Evolutionary conservation across 2,888 invertebrate genomes (phyloP).

Genomic region (Fragum sueziense): DNA sequence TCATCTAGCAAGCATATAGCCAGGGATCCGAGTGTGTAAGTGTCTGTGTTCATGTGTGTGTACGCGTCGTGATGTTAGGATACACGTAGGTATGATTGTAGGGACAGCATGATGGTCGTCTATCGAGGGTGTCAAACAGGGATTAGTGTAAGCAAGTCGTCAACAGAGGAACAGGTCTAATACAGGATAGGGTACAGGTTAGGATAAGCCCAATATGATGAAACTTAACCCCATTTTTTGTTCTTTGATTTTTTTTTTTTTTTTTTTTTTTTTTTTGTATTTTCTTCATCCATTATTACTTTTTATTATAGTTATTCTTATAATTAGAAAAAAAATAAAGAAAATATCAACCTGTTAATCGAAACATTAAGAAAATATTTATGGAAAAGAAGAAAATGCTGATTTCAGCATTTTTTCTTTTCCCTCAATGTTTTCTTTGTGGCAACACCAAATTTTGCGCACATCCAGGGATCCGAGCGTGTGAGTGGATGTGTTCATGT

Average conservation of each 20-base stretch:
- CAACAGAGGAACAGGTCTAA: background rate
- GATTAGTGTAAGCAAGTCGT: background rate
- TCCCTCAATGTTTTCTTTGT: slow-evolving; percentile 5
- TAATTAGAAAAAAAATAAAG: too few relatives aligned
- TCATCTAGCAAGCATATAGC: background rate
- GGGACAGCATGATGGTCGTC: background rate
- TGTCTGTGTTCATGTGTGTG: background rate
- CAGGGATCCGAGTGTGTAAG: background rate
- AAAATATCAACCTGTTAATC: too few relatives aligned
- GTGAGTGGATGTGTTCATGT: too few relatives aligned
- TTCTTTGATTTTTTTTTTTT: background rate
- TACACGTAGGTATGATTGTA: slow-evolving; percentile 2
- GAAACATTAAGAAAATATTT: background rate
- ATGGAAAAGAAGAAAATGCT: background rate
- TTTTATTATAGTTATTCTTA: too few relatives aligned
- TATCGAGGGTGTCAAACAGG: background rate
- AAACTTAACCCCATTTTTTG: slow-evolving; percentile 10
- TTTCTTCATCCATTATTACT: too few relatives aligned
- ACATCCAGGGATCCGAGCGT: too few relatives aligned
- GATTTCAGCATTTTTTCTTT: background rate
- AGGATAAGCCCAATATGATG: background rate
- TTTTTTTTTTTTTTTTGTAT: background rate
- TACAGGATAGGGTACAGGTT: background rate
- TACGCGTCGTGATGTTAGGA: background rate
- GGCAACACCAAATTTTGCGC: too few relatives aligned